Evolutionary conservation across 2,113 vertebrate genomes (phyloP).

Genomic region (Petaurus breviceps): DNA sequence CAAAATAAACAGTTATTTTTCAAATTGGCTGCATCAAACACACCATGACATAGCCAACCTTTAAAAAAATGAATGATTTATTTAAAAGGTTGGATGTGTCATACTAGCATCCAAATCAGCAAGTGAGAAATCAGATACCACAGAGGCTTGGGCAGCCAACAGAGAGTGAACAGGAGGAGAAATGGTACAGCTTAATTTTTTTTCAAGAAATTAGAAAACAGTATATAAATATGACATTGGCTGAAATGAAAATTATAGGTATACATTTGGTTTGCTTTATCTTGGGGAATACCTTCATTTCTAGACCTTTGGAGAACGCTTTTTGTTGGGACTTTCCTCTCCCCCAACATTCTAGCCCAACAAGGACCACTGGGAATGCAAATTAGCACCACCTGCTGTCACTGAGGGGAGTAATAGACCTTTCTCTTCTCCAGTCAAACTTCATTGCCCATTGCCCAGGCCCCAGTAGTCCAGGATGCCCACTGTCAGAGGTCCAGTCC

Average conservation of each 20-base stretch:
- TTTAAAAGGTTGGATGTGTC: conserved; percentile 89
- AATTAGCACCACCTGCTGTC: background rate
- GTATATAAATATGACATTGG: conserved; percentile 75
- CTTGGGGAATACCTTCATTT: background rate
- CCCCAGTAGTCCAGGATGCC: background rate
- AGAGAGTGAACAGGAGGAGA: conserved; percentile 46
- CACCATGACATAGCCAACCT: conserved; percentile 86
- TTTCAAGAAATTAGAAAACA: conserved; percentile 47
- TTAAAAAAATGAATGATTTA: conserved; percentile 89
- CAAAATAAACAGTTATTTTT: conserved; percentile 81
- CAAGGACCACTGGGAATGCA: background rate
- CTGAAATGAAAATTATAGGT: background rate
- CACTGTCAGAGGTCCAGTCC: background rate
- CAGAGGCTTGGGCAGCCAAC: conserved; percentile 69
- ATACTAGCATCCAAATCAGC: conserved; percentile 78
- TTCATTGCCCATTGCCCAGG: background rate
- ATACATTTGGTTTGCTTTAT: accelerated
- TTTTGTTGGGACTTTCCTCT: background rate
- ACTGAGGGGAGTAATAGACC: background rate
- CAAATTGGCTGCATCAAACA: conserved; percentile 79
- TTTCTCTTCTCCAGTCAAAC: background rate
- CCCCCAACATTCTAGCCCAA: background rate
- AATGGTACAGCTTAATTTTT: conserved; percentile 63
- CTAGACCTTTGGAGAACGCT: background rate
- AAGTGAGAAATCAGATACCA: conserved; percentile 69